Conservation (phyloP, 2,888 invertebrate species). For the Tetramorium bicarinatum region DNA sequence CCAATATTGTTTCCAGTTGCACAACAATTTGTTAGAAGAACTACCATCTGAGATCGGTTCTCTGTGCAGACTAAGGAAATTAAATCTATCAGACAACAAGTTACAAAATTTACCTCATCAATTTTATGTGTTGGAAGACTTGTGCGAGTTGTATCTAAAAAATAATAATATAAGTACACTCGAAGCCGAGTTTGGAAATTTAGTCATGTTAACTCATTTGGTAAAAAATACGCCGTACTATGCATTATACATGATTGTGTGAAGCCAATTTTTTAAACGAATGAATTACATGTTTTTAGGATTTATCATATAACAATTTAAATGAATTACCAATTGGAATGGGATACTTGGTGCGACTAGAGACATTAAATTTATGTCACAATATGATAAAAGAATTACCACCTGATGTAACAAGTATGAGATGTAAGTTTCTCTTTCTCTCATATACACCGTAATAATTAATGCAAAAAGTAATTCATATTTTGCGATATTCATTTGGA, state of each 20-base stretch:
- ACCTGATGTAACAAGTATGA: conserved; percentile 93
- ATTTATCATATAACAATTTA: conserved; percentile 93
- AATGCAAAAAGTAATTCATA: background rate
- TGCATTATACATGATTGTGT: background rate
- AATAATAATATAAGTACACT: conserved; percentile 91
- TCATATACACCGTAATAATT: background rate
- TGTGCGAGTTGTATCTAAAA: conserved; percentile 91
- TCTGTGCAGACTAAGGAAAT: conserved; percentile 89
- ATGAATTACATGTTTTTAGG: conserved; percentile 87
- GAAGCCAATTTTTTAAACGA: background rate
- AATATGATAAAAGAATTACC: conserved; percentile 92
- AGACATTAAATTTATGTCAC: conserved; percentile 91
- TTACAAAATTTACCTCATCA: conserved; percentile 89
- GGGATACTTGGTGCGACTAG: conserved; percentile 93
- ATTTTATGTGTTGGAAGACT: conserved; percentile 90
- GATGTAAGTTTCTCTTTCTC: conserved; percentile 91
- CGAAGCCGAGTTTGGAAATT: conserved; percentile 91
- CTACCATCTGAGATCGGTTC: conserved; percentile 92
- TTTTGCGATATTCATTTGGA: background rate
- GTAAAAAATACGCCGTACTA: conserved; percentile 86
- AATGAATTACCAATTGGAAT: conserved; percentile 92
- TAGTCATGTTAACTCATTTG: conserved; percentile 92
- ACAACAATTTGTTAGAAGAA: conserved; percentile 92
- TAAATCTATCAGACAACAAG: conserved; percentile 91
- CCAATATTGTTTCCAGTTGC: conserved; percentile 90